Evolutionary conservation across 2,113 vertebrate species (phyloP), one percentile per base, ranked within the genome.

Genomic region (Poecile atricapillus): DNA sequence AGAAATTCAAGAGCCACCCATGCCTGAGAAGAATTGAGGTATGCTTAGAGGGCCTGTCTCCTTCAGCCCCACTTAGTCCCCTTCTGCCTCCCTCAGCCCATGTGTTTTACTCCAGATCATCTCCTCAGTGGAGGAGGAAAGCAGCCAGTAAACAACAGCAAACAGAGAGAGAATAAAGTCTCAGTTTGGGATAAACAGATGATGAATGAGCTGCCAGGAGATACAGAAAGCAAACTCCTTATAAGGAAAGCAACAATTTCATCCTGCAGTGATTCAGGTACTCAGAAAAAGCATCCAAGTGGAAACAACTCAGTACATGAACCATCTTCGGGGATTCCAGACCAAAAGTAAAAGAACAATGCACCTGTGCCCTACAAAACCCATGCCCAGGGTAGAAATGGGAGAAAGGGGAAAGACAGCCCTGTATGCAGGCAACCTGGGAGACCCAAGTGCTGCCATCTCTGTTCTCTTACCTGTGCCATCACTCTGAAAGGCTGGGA

Each of bases 401-500:
- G 50, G 19, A 39, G 12, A 43, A 33, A 37, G 49, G 41, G 7
- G 22, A 49, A n/a, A 47, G 47, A 19, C 44, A 73, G 28, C 21
- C 13, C 44, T 25, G 14, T 0, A 46, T 27, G 17, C 11, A 58
- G 37, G 60, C 27, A 70, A 0, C 16, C 4, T 37, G 43, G 11
- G 33, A 76, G 53, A 55, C 4, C 15, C 73, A 86, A 35, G 22
- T 27, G 9, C 31, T 27, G 7, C 10, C 0, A 0, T 1, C 41
- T 31, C 31, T 23, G 22, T 12, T 52, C n/a, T 39, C 83, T 95
- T 68, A 98, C 98, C 98, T 95, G 97, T 90, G 76, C 97, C 94
- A 10, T 98, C 99, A 0, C 98, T 98, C 94, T 97, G 98, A 62
- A 99, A 98, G 0, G 98, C 97, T 1, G 99, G 98, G 55, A 99